These are phyloP conservation scores for Sinopyrophorus schimmeli DNA, from an alignment of 2,888 invertebrate genomes.

Conservation along the genomic window DNA sequence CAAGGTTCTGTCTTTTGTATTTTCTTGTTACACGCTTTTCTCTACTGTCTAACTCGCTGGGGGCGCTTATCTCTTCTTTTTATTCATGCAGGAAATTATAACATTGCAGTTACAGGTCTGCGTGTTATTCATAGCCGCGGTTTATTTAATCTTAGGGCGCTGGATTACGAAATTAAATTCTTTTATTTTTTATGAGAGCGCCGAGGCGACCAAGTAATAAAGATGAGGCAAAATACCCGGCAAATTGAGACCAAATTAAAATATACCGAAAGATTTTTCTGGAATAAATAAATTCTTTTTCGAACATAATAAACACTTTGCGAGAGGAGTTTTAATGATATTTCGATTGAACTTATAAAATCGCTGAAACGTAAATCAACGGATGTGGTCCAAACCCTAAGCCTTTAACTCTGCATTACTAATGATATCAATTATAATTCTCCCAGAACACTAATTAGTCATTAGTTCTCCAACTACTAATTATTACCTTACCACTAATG, in stretches of 20 bases:
- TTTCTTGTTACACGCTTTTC: constrained; percentile 29
- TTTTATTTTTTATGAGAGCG: constrained; percentile 25
- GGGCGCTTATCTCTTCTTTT: constrained; percentile 30
- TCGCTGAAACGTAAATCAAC: neutral
- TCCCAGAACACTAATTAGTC: constrained; percentile 15
- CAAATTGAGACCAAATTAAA: constrained; percentile 28
- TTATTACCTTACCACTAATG: constrained; percentile 15
- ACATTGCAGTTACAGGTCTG: constrained; percentile 30
- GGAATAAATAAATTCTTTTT: constrained; percentile 4
- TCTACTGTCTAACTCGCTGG: constrained; percentile 19
- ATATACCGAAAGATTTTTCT: constrained; percentile 15
- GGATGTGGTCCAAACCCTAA: neutral
- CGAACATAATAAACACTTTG: neutral
- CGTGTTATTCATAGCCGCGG: constrained; percentile 28
- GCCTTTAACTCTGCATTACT: constrained; percentile 8
- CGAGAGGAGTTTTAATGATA: neutral
- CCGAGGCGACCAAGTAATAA: constrained; percentile 17
- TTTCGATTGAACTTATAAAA: neutral
- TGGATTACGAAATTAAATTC: constrained; percentile 30
- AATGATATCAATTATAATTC: constrained; percentile 16
- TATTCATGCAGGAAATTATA: constrained; percentile 30
- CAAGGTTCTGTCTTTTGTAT: constrained; percentile 29
- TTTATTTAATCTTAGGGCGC: constrained; percentile 29
- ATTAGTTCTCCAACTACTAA: constrained; percentile 11
- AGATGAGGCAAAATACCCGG: constrained; percentile 18